A percentile compares a stretch with the other conserved stretches of the same genome.
These are phyloP conservation scores for Heliocidaris erythrogramma DNA, from an alignment of 35 echinoderm and acorn worm genomes.

Conservation along the genomic window DNA sequence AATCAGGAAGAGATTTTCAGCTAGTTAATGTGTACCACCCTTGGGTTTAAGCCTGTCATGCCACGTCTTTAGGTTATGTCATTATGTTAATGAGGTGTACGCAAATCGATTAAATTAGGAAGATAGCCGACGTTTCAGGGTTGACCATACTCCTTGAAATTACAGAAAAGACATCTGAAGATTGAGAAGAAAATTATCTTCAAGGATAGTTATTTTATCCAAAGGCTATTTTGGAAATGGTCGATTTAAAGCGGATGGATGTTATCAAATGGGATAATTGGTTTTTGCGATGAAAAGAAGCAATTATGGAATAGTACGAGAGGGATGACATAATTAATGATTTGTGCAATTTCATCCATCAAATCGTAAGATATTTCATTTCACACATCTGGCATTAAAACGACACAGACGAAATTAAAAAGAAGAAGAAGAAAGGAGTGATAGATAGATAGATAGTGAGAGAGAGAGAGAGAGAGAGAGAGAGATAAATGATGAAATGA, in stretches of 20 bases:
- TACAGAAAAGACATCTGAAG: background rate
- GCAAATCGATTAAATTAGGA: background rate
- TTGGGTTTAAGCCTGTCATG: too few relatives aligned
- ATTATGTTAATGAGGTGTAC: too few relatives aligned
- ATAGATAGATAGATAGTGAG: background rate
- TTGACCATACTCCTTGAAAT: background rate
- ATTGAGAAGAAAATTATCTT: constrained; percentile 9
- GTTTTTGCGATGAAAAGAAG: background rate
- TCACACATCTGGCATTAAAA: too few relatives aligned
- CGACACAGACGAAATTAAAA: background rate
- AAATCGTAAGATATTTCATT: background rate
- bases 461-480: background rate
- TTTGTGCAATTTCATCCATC: background rate
- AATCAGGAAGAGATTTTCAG: too few relatives aligned
- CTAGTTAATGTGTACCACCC: too few relatives aligned
- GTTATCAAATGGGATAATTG: background rate
- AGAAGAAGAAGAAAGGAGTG: background rate
- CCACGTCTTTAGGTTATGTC: too few relatives aligned
- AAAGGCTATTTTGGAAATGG: background rate
- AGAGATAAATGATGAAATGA: too few relatives aligned
- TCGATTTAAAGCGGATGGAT: background rate
- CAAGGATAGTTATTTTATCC: background rate
- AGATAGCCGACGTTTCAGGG: background rate
- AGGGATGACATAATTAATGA: background rate
- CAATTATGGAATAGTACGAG: background rate